These are phyloP conservation scores for Nasua narica DNA, from an alignment of 2,797 vertebrate genomes.

Conservation along the genomic window DNA sequence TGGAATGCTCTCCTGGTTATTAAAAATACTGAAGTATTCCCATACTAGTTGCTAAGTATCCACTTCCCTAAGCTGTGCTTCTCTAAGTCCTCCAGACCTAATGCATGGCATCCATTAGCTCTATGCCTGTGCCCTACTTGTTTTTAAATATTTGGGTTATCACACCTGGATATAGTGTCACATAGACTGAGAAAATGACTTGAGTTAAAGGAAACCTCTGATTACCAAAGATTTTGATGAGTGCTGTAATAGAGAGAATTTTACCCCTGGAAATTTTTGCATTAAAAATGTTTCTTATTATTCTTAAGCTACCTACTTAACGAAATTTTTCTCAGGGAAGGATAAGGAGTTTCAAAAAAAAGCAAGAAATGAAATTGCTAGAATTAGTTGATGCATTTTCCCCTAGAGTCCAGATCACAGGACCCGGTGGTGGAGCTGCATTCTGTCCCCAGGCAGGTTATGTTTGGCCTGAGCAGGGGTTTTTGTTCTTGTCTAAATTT, in stretches of 20 bases:
- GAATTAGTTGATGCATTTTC: not conserved
- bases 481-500: not conserved
- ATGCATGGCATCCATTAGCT: not conserved
- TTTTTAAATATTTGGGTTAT: slow-evolving; percentile 9
- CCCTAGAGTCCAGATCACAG: not conserved
- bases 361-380: not conserved
- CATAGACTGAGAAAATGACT: not conserved
- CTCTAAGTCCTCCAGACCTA: not conserved
- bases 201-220: not conserved
- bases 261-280: not conserved
- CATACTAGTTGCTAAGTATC: not conserved
- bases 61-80: not conserved
- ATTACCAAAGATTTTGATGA: not conserved
- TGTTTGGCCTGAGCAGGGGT: not conserved
- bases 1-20: not conserved
- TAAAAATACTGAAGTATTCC: not conserved
- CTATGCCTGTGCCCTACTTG: not conserved
- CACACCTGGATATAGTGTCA: not conserved
- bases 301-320: not conserved
- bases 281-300: not conserved
- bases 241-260: not conserved
- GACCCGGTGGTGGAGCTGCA: not conserved
- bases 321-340: not conserved
- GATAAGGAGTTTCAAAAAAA: not conserved
- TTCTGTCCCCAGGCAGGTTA: not conserved